Conservation (phyloP, 2,113 vertebrate genomes). For the Chauna torquata region DNA sequence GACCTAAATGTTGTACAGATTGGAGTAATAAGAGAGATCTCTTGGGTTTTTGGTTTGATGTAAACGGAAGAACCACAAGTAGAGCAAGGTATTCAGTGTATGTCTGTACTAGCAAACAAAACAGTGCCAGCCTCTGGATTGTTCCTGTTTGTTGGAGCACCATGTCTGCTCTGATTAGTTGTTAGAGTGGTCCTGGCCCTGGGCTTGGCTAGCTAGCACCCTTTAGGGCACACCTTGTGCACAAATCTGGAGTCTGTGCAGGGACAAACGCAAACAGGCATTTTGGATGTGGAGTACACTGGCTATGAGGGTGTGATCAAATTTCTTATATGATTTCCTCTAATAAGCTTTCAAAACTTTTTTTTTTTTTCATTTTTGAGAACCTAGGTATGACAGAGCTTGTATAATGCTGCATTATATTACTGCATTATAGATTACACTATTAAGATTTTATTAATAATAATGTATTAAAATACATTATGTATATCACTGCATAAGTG, state of each 20-base stretch:
- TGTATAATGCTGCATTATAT: neutral
- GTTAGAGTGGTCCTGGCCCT: neutral
- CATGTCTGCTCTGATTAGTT: neutral
- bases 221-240: neutral
- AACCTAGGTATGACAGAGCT: neutral
- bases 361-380: neutral
- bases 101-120: neutral
- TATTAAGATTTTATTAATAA: slow-evolving; percentile 4
- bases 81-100: neutral
- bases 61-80: neutral
- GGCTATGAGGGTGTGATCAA: neutral
- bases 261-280: neutral
- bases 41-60: neutral
- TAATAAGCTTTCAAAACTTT: neutral
- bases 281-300: neutral
- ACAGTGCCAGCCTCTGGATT: neutral
- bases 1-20: neutral
- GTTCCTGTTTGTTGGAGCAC: neutral
- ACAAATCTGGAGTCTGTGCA: neutral
- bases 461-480: neutral
- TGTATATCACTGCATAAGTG: neutral
- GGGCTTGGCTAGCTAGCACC: neutral
- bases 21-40: neutral
- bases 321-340: neutral
- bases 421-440: neutral